These are phyloP conservation scores for Eledona agricola DNA, from an alignment of 2,888 invertebrate species.

Conservation along the genomic window DNA sequence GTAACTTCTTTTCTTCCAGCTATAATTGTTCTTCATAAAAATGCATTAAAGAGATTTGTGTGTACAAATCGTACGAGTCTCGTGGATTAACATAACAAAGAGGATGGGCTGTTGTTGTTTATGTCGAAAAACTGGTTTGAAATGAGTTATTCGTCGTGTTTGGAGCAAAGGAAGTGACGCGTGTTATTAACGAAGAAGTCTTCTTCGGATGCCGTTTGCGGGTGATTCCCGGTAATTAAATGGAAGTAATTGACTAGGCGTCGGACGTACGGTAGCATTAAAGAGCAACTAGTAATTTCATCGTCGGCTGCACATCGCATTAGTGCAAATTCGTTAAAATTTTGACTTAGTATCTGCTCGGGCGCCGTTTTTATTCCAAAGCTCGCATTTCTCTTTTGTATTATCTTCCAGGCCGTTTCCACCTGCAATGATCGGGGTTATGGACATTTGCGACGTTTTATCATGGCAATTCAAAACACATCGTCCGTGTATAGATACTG, in stretches of 20 bases:
- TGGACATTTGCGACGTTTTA: conserved; percentile 62
- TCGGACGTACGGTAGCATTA: conserved; percentile 28
- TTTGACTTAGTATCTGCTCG: conserved; percentile 50
- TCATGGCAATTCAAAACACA: conserved; percentile 61
- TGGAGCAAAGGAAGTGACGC: no score
- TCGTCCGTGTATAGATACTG: conserved; percentile 61
- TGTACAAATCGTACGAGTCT: no score
- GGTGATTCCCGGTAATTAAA: conserved; percentile 9
- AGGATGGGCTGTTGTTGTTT: no score
- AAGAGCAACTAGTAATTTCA: conserved; percentile 16
- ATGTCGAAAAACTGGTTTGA: no score
- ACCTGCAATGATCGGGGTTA: conserved; percentile 62
- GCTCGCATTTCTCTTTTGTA: conserved; percentile 58
- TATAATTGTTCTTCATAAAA: no score
- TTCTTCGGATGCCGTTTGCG: no score
- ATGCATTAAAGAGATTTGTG: no score
- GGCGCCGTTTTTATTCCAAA: conserved; percentile 52
- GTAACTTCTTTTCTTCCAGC: conserved; percentile 3
- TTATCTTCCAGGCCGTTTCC: conserved; percentile 64
- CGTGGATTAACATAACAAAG: no score
- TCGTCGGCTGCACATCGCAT: conserved; percentile 12
- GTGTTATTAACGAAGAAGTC: no score
- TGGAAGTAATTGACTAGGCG: conserved; percentile 17
- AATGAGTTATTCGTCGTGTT: no score
- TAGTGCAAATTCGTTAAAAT: conserved; percentile 40